Evolutionary conservation across 2,113 vertebrate species (phyloP), one percentile per base, ranked within the genome.

Genomic region (Cochlearius cochlearius): DNA sequence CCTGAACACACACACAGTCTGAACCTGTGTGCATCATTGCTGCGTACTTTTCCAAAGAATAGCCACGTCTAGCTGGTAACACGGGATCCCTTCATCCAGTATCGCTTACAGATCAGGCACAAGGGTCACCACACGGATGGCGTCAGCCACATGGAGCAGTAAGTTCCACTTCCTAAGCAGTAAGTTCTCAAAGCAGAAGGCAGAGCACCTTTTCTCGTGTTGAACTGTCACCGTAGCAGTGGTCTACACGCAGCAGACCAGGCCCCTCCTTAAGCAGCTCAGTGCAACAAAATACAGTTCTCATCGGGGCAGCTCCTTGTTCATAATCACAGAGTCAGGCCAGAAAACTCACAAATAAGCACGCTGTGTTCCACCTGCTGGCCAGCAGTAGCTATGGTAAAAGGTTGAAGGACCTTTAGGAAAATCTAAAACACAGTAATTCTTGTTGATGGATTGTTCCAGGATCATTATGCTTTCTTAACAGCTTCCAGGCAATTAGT

Each of bases 401-500:
- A 76, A 94, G 30, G 47, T 15, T 76, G 56, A 83, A 77, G 30
- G 45, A 52, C 50, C 36, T 94, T 76, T 38, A 55, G 83, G 62
- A 94, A 63, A 85, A 55, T 13, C 38, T 38, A 19, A 92, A 74
- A 53, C 2, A 0, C 32, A 58, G 30, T 41, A 58, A 86, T 34
- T 55, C n/a, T 15, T 62, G 16, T 34, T 14, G 39, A 86, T 69
- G 84, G 55, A 76, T 86, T 82, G 22, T 67, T 59, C 59, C 32
- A 38, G 25, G 22, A 76, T 60, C 67, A 39, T 79, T 82, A 59
- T 8, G 12, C 26, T 90, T 73, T 49, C 71, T 83, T 84, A 85
- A 81, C 45, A 74, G 27, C 41, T 82, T 93, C 69, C 81, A 93
- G 60, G 52, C 69, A 85, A 75, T 72, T 82, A 85, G 66, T 75